Evolutionary conservation across 2,888 invertebrate genomes (phyloP), one percentile per base, ranked within the genome.

Genomic region (Dinocampus coccinellae): DNA sequence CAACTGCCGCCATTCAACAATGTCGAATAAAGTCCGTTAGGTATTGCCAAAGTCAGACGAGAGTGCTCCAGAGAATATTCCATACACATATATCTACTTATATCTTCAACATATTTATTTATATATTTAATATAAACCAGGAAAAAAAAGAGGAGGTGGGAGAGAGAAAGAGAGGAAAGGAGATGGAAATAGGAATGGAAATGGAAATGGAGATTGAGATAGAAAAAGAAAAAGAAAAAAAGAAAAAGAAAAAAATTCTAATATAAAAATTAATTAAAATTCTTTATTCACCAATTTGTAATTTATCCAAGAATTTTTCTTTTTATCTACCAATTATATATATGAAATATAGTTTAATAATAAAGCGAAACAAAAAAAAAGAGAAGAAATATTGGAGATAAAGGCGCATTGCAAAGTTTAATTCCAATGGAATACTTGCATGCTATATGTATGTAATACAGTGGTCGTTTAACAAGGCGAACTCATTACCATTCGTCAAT

Each of bases 401-500:
- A 47, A 47, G 16, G 47, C 47, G 65, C 55, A 70, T 70, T 75
- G 69, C 36, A 60, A 78, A 78, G 79, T 81, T 81, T 79, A 80
- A 81, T 80, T 81, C 77, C 73, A 78, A 70, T 60, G 74, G 78
- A 74, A 77, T 79, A 76, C 77, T 75, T 63, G 47, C 16, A 47
- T 47, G 47, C 16, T 47, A 16, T 47, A n/a, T 13, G 39, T n/a
- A 16, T n/a, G 47, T 62, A 64, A n/a, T 63, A 67, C 58, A 36
- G 69, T 82, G 82, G 85, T 85, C 83, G 83, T 85, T 86, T 86
- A 87, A 87, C 87, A 83, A 85, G 84, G 77, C 81, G 83, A 86
- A 86, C 86, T 87, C 87, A 87, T 87, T 87, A 87, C 85, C 87
- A 87, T 87, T 87, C 85, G 85, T 87, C 87, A 87, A 87, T 87